Conservation (phyloP, 1,140 invertebrate genomes). For the Pararge aegeria region DNA sequence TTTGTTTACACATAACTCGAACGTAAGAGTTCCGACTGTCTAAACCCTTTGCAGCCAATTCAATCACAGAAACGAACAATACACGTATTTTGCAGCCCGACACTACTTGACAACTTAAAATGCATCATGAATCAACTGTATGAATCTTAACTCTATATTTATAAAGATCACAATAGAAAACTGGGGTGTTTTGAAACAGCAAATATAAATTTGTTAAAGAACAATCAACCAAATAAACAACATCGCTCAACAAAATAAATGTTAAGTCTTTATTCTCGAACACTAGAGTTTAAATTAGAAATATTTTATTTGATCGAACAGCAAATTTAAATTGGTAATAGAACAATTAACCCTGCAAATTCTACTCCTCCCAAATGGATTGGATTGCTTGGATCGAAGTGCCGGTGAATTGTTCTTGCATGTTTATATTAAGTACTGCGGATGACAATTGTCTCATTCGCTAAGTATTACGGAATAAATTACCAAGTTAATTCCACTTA, state of each 20-base stretch:
- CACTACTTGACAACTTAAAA: constrained; percentile 31
- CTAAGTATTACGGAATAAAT: not conserved
- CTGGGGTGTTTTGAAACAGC: not conserved
- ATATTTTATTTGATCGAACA: not conserved
- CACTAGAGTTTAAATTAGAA: not conserved
- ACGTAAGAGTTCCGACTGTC: constrained; percentile 23
- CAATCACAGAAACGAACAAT: constrained; percentile 53
- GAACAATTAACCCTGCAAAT: constrained; percentile 52
- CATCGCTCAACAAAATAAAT: not conserved
- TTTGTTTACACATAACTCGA: constrained; percentile 1
- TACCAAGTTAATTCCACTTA: not conserved
- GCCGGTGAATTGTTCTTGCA: constrained; percentile 46
- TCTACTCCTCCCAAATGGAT: constrained; percentile 56
- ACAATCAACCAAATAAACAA: constrained; percentile 36
- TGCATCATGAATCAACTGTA: not conserved
- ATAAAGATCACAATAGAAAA: constrained; percentile 19
- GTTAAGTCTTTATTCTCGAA: not conserved
- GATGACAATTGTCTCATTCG: constrained; percentile 5
- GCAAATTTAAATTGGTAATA: constrained; percentile 20
- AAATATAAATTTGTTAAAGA: constrained; percentile 22
- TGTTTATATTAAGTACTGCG: constrained; percentile 33
- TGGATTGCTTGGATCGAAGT: constrained; percentile 51
- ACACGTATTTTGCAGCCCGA: constrained; percentile 51
- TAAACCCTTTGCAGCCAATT: constrained; percentile 51
- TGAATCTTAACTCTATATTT: constrained; percentile 6